Evolutionary conservation across 2,888 invertebrate species (phyloP), one percentile per base, ranked within the genome.

Genomic region (Orthosia gothica): DNA sequence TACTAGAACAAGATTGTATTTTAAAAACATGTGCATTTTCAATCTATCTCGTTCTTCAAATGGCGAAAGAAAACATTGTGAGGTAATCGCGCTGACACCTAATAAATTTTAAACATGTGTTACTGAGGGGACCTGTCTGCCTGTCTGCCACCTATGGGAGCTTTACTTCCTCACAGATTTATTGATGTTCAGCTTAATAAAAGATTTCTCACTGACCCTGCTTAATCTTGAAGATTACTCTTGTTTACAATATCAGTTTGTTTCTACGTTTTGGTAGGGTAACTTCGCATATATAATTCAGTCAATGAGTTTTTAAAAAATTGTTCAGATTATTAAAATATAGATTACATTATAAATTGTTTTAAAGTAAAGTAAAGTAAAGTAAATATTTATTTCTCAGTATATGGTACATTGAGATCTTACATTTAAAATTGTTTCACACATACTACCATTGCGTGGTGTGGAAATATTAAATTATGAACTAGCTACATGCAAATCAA

Each of bases 91-190:
- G n/a, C 15, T 55, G 72, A 65, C 82, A 80, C 70, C 76, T 82
- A 71, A 82, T 82, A 84, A 66, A 82, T 82, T 82, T 83, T 83
- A 82, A 84, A 81, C 70, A 74, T 68, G 58, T 74, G 79, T 71
- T 47, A 26, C 50, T 71, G 62, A 67, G 57, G 65, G 73, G 49
- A 68, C 49, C 45, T 79, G 64, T 65, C 64, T 45, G n/a, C 49
- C 20, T 79, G 61, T 54, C 64, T 49, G n/a, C 59, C 18, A 54
- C 49, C 59, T 59, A 65, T 52, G 55, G 62, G 50, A 67, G 70
- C 59, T 61, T 68, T 23, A 40, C 70, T 62, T 59, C 20, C 59
- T n/a, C 47, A 63, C 7, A 67, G 20, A 69, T 82, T 72, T 81
- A 81, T 72, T 55, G 70, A 69, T 62, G 59, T 40, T 47, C 20